Base-by-base conservation (phyloP, 2,113 vertebrate species). In the Arizona elegans region DNA sequence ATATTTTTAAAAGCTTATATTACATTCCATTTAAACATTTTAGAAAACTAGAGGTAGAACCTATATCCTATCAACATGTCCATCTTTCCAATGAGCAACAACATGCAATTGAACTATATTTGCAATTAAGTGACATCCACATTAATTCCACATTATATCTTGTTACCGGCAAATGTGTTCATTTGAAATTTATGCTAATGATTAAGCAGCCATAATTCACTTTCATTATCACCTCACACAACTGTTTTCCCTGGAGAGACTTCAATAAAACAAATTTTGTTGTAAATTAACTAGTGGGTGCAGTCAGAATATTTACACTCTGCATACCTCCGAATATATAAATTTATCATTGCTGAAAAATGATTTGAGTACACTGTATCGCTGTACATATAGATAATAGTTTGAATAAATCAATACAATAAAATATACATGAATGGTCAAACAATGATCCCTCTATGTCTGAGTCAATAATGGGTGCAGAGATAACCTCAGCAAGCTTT, bases 121-220 rank as follows among this genome's bases (percentile, higher is more conserved):
- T 58, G 75, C 26, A 91, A 52, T 15, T 12, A 10, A 43, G 56
- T 58, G 38, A 23, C 38, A 75, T 21, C 33, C 70, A 29, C 6
- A 88, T 88, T 91, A 88, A 93, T 88, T 88, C 53, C 21, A 93
- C 54, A 93, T 92, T 56, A 89, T 58, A 58, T 56, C 90, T 91
- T 91, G 65, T 88, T 65, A 81, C 62, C 23, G 50, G 53, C 90
- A 91, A 81, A 75, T 88, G 26, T 81, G 15, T 56, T 93, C 62
- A 52, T 93, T 88, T 55, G 43, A 52, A 93, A 93, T 91, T n/a
- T 93, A 95, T 94, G 21, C 9, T 0, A 0, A 19, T 12, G 2
- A 88, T 8, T 89, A 89, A 91, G 19, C 9, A 24, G 1, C 8
- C 90, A 92, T 56, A 0, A 92, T 92, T 93, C 10, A 1, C 5